Base-by-base conservation (phyloP, 2,113 vertebrate genomes). In the Chunga burmeisteri region DNA sequence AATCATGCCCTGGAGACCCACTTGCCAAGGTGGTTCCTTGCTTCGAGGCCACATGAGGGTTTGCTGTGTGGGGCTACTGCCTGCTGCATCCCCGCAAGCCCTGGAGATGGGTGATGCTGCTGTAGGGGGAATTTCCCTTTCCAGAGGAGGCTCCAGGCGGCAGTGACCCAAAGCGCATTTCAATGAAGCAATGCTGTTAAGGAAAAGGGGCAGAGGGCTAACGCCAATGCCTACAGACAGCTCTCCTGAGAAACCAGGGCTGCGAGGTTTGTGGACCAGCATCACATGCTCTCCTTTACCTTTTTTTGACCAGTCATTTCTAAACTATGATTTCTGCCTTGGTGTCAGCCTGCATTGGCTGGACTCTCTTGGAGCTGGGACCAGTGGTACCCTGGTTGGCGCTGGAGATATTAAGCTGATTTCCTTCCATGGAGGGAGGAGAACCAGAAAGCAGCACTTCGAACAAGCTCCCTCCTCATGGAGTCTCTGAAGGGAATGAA, bases 401-500 rank as follows among this genome's bases (percentile, higher is more conserved):
- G 8, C 94, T 97, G 90, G 71, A 96, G 88, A 85, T 79, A 82
- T 16, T 90, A 83, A 87, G 77, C 86, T 90, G 91, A 84, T 97
- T 96, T 92, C 94, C 87, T 96, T 85, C 59, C 1, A 12, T 47
- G 34, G 29, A 91, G 56, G 52, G 88, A 93, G 65, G 66, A 86
- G 94, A 89, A 83, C 85, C 88, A 94, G 79, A 95, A 95, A 94
- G 88, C 87, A 92, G 93, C 59, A 61, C 73, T 94, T 96, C 84
- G 94, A 96, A 86, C 92, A 80, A 84, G 80, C 95, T 95, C 90
- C 74, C 96, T 85, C 77, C 87, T 89, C 86, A 21, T 58, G 77
- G 81, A 96, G 86, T 97, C 94, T 92, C 94, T 95, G 86, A 74
- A 93, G 95, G 96, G 96, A 96, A 88, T 77, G 93, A 95, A 79